Base-by-base conservation (phyloP, 2,113 vertebrate species). In the Sturnus vulgaris region DNA sequence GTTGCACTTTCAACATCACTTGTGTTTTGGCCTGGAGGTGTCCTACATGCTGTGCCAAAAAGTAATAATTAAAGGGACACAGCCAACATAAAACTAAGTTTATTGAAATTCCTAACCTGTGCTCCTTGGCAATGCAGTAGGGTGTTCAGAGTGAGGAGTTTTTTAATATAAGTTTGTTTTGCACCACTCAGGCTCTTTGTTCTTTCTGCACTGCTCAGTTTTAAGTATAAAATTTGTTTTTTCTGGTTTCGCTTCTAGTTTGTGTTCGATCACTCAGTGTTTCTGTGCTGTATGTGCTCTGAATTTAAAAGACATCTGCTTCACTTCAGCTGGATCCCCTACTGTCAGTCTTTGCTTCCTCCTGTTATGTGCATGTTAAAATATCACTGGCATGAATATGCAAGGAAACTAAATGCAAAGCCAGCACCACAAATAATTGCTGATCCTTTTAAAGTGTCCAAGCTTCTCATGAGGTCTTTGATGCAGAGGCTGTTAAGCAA, bases 221-320 rank as follows among this genome's bases (percentile, higher is more conserved):
- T 73, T 52, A 80, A 63, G 71, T 59, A 47, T 23, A 63, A 96
- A 92, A 84, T 79, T 64, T 16, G 9, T 30, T 75, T 88, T 86
- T 71, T 57, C 88, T 75, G 60, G 40, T 90, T 95, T 93, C 33
- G 17, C 46, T 88, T 81, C 78, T 77, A 75, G 92, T 91, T 93
- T 77, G 88, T 63, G 88, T 94, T 92, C n/a, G 72, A 95, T 94
- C 82, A 37, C 52, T 92, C 88, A 35, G 59, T 93, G 87, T 92
- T 96, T 73, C 92, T 92, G 71, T 86, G 82, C 52, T 81, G 61
- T 82, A 76, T 96, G 96, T 94, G 94, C 55, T 93, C 79, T 90
- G 93, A 95, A 95, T 96, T 96, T 95, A 86, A 95, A 96, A 94
- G 85, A 94, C 94, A 94, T 93, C 92, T 95, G 93, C 75, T 95